These are phyloP conservation scores for Diogma glabrata DNA, from an alignment of 2,888 invertebrate species.

Conservation along the genomic window DNA sequence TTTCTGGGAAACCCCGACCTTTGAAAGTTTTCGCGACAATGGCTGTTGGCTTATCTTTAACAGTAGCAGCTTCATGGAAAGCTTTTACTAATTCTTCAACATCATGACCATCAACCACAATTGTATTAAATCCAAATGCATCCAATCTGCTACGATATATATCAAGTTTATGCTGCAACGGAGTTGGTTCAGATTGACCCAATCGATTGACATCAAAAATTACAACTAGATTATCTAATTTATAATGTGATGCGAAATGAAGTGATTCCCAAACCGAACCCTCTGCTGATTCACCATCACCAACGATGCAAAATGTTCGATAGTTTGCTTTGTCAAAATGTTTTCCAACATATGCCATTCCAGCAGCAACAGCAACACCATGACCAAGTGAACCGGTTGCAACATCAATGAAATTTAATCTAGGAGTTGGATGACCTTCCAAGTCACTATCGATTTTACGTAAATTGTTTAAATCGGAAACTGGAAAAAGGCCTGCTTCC, in stretches of 20 bases:
- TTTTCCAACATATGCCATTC: conserved; percentile 93
- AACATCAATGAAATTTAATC: conserved; percentile 94
- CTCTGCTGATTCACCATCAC: conserved; percentile 98
- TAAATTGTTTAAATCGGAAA: conserved; percentile 70
- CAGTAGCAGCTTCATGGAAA: conserved; percentile 64
- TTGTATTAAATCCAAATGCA: conserved; percentile 81
- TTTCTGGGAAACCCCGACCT: conserved; percentile 52
- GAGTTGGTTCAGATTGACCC: conserved; percentile 93
- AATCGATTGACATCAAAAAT: conserved; percentile 95
- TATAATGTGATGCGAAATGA: conserved; percentile 88
- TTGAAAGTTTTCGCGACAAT: conserved; percentile 94
- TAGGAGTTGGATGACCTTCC: conserved; percentile 97
- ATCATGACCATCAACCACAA: conserved; percentile 95
- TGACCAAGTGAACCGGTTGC: conserved; percentile 98
- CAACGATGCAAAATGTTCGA: conserved; percentile 90
- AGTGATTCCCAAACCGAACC: conserved; percentile 97
- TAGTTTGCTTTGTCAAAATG: conserved; percentile 56
- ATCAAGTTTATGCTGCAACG: conserved; percentile 83
- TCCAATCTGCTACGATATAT: conserved; percentile 70
- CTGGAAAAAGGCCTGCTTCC: conserved; percentile 85
- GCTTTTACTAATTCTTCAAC: conserved; percentile 83
- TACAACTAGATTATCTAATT: conserved; percentile 91
- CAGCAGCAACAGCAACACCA: conserved; percentile 88
- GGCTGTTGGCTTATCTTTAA: conserved; percentile 78
- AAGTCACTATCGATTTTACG: conserved; percentile 87